Conservation (phyloP, 2,113 vertebrate genomes). For the Pelobates fuscus region DNA sequence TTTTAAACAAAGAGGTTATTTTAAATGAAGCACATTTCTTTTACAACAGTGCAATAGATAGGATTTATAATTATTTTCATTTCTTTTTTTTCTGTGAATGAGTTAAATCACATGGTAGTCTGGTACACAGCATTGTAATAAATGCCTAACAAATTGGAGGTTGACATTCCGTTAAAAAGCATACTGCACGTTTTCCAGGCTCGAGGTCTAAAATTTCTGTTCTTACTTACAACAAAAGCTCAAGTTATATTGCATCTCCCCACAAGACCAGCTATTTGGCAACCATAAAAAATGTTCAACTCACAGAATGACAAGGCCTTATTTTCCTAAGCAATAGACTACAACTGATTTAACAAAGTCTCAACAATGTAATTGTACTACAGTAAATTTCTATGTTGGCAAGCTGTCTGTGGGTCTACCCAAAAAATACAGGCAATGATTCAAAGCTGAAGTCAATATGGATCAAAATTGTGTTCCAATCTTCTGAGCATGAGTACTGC, state of each 20-base stretch:
- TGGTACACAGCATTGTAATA: too few species aligned
- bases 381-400: slow-evolving; percentile 61
- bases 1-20: too few species aligned
- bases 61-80: too few species aligned
- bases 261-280: slow-evolving; percentile 1
- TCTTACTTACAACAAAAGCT: slow-evolving; percentile 10
- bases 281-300: not conserved
- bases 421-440: slow-evolving; percentile 60
- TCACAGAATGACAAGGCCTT: not conserved
- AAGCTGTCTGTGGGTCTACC: slow-evolving; percentile 56
- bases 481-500: not conserved
- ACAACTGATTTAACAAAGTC: slow-evolving; percentile 62
- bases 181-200: too few species aligned
- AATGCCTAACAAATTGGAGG: too few species aligned
- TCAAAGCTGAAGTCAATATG: slow-evolving; percentile 55
- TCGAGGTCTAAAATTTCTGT: not conserved
- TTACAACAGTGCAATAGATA: too few species aligned
- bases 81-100: too few species aligned
- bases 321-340: slow-evolving; percentile 20
- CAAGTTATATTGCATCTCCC: slow-evolving; percentile 2
- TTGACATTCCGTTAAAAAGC: too few species aligned
- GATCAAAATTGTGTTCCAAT: not conserved
- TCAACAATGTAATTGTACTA: slow-evolving; percentile 66
- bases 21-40: too few species aligned
- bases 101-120: too few species aligned